These are phyloP conservation scores for Phasianus colchicus DNA, from an alignment of 2,113 vertebrate species.

Conservation along the genomic window DNA sequence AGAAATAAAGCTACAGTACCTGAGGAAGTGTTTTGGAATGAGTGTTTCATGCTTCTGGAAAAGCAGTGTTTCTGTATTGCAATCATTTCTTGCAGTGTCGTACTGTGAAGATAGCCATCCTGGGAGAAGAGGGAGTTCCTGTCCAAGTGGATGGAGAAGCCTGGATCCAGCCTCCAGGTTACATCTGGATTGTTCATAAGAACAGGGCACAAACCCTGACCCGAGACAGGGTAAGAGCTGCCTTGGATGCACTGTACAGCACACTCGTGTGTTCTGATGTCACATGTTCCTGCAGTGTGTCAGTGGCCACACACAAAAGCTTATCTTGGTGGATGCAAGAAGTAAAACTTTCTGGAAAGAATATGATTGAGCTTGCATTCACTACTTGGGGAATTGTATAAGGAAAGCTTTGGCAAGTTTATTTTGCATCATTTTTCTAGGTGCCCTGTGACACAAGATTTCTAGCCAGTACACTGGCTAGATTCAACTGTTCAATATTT, in stretches of 20 bases:
- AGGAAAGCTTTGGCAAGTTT: neutral
- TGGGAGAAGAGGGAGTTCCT: constrained; percentile 95
- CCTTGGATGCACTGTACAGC: neutral
- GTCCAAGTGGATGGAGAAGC: constrained; percentile 99
- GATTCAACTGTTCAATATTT: neutral
- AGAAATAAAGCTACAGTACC: neutral
- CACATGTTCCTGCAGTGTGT: fast-evolving
- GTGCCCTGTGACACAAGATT: neutral
- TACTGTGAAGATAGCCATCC: constrained; percentile 95
- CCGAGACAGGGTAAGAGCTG: constrained; percentile 87
- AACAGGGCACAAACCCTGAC: constrained; percentile 97
- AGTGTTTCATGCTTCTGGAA: neutral
- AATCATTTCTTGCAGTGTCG: constrained; percentile 85
- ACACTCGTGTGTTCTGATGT: fast-evolving
- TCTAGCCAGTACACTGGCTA: neutral
- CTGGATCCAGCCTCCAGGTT: constrained; percentile 96
- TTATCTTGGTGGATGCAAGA: neutral
- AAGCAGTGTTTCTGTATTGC: neutral
- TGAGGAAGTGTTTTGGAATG: neutral
- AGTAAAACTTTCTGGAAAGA: neutral
- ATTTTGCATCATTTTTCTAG: constrained; percentile 7
- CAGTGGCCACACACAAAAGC: neutral
- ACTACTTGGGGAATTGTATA: neutral
- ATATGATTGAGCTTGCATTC: neutral
- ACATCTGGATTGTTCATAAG: constrained; percentile 96